Base-by-base conservation (phyloP, 2,113 vertebrate genomes). In the Equus przewalskii region DNA sequence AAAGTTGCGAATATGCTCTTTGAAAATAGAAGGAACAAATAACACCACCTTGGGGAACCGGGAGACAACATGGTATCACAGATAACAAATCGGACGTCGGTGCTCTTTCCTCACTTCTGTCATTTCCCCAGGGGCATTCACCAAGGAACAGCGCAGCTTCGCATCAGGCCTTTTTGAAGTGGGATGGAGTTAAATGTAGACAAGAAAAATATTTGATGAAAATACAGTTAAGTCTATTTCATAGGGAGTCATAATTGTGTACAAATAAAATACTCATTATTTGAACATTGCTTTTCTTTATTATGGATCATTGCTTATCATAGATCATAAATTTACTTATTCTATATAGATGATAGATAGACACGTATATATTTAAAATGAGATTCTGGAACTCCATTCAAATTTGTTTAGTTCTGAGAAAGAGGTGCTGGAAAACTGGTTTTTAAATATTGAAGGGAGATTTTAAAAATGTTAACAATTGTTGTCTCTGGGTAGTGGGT, bases 331-430 rank as follows among this genome's bases (percentile, higher is more conserved):
- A n/a, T 49, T 82, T 89, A 62, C 6, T 44, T 54, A 82, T 76
- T 78, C 15, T 15, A 30, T 28, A 18, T 30, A 76, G 67, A 22
- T 44, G 64, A 36, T 2, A 54, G 16, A 70, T 15, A 22, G 33
- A 14, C 10, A n/a, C 16, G 41, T 14, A 86, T 7, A 51, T 19
- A 82, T 62, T 33, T 88, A 72, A 82, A 83, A 81, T 56, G 49
- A 83, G n/a, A 83, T 94, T 76, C 44, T 94, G n/a, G 28, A 83
- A 76, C 36, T 49, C 10, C 78, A 87, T 64, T 65, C 33, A 88
- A 91, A 79, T 26, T 78, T 65, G 12, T 11, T 18, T n/a, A 33
- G 13, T 83, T 83, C 56, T 51, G 5, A 91, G 15, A 89, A 67
- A 91, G 18, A 91, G 1, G 26, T 81, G 64, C 67, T 76, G 4